phyloP scores from a whole-genome alignment of 92 coral and sea anemone species.

The Desmophyllum pertusum region DNA sequence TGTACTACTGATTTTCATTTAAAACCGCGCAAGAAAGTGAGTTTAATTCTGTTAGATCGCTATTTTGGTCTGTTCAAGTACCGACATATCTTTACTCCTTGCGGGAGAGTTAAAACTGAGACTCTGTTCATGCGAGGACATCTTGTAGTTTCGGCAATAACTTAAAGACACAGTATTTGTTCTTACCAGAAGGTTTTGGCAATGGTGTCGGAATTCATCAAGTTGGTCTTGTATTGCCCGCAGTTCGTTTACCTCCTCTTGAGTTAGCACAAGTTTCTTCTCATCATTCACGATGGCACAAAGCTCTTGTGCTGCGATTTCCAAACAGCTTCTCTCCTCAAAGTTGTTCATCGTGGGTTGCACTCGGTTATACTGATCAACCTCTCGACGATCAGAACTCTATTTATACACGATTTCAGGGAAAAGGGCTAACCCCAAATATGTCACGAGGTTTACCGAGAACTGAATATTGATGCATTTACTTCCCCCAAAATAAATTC shows the following conservation, averaged over 20 bases:
- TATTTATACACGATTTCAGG: not conserved
- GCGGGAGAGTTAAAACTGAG: too few species aligned
- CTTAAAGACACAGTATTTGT: not conserved
- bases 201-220: not conserved
- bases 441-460: not conserved
- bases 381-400: not conserved
- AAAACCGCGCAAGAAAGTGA: not conserved
- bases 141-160: not conserved
- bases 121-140: too few species aligned
- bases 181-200: not conserved
- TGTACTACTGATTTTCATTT: too few species aligned
- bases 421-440: not conserved
- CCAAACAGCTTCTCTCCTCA: not conserved
- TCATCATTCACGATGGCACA: not conserved
- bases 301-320: not conserved
- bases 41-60: not conserved
- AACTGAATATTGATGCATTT: not conserved
- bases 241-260: not conserved
- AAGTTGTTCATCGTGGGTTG: not conserved
- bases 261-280: not conserved
- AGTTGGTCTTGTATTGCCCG: not conserved
- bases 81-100: too few species aligned
- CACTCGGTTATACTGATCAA: not conserved
- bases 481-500: not conserved
- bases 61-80: not conserved